Conservation (phyloP, 2,797 vertebrate genomes). For the Dermochelys coriacea region DNA sequence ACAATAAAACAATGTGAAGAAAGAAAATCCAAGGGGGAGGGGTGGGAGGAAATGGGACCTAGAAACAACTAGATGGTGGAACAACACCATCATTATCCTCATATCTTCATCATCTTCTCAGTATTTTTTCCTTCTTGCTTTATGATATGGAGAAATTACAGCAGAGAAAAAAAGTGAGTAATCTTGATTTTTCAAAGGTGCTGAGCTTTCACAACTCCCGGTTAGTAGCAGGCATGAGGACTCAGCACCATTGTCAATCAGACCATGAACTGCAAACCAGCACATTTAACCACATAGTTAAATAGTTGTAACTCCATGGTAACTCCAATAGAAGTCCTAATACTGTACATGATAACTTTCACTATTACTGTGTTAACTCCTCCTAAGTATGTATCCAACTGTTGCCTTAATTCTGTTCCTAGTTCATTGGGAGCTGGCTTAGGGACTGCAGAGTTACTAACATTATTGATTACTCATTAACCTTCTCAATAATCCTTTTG, state of each 20-base stretch:
- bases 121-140: neutral
- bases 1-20: neutral
- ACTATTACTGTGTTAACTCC: neutral
- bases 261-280: neutral
- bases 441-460: neutral
- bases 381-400: neutral
- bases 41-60: neutral
- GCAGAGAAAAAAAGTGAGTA: neutral
- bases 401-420: neutral
- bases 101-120: neutral
- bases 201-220: neutral
- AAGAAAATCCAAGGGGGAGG: neutral
- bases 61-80: neutral
- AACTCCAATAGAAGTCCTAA: neutral
- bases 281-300: neutral
- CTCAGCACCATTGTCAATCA: neutral
- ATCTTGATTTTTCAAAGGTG: neutral
- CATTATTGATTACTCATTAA: conserved; percentile 61
- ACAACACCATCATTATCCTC: neutral
- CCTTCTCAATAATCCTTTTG: conserved; percentile 58
- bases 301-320: neutral
- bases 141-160: neutral
- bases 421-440: neutral
- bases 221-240: neutral
- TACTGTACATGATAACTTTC: neutral